phyloP scores from a whole-genome alignment of 2,797 vertebrate genomes.

The Poeciliopsis gracilis region DNA sequence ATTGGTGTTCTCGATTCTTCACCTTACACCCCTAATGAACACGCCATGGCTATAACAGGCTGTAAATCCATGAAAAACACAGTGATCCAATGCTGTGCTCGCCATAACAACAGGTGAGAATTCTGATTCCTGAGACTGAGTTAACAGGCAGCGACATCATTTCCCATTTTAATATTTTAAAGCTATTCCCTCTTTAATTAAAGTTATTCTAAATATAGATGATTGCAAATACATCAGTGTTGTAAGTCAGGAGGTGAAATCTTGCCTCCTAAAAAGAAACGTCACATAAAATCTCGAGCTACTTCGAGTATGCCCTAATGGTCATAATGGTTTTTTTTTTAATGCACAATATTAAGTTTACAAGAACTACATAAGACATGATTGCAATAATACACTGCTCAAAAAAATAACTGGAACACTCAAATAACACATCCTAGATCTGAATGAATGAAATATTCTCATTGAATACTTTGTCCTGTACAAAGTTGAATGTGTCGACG shows the following conservation, averaged over 20 bases:
- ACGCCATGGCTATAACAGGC: conserved; percentile 15
- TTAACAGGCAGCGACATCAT: not conserved
- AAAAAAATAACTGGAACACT: too few species aligned
- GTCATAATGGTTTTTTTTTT: not conserved
- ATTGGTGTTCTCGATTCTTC: conserved; percentile 33
- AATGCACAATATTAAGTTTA: not conserved
- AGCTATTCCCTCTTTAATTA: not conserved
- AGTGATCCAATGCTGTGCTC: conserved; percentile 21
- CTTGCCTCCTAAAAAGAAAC: not conserved
- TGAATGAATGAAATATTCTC: too few species aligned
- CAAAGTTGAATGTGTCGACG: too few species aligned
- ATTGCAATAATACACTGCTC: not conserved
- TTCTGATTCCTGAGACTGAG: not conserved
- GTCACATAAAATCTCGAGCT: not conserved
- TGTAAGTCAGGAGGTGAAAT: not conserved
- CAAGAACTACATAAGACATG: not conserved
- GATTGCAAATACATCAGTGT: not conserved
- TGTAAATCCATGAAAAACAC: conserved; percentile 1
- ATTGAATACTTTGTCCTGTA: too few species aligned
- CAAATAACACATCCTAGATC: too few species aligned
- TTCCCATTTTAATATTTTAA: not conserved
- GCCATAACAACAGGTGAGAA: conserved; percentile 2
- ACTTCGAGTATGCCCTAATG: not conserved
- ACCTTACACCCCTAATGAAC: conserved; percentile 44
- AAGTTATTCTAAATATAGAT: not conserved